A percentile compares a stretch with the other conserved stretches of the same genome.
phyloP scores from a whole-genome alignment of 2,797 vertebrate genomes.

The Artibeus jamaicensis region DNA sequence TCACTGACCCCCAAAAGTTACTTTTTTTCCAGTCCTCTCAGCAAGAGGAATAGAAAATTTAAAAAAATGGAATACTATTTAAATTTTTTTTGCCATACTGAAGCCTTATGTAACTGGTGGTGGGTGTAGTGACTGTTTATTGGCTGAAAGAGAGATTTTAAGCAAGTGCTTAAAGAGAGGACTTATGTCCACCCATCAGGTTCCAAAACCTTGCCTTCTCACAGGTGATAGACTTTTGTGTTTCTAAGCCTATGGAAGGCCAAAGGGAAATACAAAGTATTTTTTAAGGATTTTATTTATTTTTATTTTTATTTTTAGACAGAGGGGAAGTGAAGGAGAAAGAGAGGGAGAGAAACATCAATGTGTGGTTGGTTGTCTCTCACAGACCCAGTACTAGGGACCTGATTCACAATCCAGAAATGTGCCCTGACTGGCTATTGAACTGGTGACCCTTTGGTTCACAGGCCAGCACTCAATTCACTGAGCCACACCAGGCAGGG shows the following conservation, averaged over 20 bases:
- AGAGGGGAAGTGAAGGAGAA: too few species aligned
- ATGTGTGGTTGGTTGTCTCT: too few species aligned
- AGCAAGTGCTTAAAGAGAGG: constrained; percentile 67
- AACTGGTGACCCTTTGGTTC: too few species aligned
- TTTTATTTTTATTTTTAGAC: too few species aligned
- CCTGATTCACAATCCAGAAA: too few species aligned
- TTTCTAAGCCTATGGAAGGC: constrained; percentile 61
- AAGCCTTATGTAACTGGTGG: constrained; percentile 61
- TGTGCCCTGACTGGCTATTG: too few species aligned
- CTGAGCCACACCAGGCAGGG: too few species aligned
- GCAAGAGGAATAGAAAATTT: constrained; percentile 72
- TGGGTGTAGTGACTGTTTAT: constrained; percentile 80
- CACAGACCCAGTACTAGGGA: too few species aligned
- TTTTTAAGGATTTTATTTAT: too few species aligned
- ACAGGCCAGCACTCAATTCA: too few species aligned
- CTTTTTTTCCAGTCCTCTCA: constrained; percentile 50
- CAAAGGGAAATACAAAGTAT: constrained; percentile 61
- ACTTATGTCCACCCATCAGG: constrained; percentile 73
- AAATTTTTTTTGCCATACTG: constrained; percentile 60
- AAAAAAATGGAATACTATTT: constrained; percentile 73
- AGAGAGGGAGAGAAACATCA: too few species aligned
- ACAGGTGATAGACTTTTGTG: not conserved
- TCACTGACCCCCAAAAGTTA: constrained; percentile 12
- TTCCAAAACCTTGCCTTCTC: constrained; percentile 76
- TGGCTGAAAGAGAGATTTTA: constrained; percentile 78